Evolutionary conservation across 1,140 invertebrate genomes (phyloP), one percentile per base, ranked within the genome.

Genomic region (Centruroides vittatus): DNA sequence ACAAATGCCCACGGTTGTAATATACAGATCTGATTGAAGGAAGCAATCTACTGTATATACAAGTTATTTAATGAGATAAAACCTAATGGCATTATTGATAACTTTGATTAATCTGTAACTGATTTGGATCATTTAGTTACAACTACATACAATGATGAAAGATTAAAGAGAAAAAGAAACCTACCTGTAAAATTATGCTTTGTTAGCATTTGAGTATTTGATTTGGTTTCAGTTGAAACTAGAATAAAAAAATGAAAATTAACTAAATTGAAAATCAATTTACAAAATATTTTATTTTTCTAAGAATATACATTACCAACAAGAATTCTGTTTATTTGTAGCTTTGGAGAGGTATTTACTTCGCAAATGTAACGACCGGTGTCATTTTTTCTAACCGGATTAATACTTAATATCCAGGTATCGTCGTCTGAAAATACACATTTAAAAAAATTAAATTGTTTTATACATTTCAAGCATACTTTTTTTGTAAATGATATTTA

Each of bases 341-440:
- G 76, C 4, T 82, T 79, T 0, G 86, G 86, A 64, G 82, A 81
- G n/a, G 82, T 86, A 75, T 89, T 89, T 0, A 89, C 80, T 73
- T 89, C 86, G 67, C 88, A 90, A 63, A 84, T 80, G 69, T 90
- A 90, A 7, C 86, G 76, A 4, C 86, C 88, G 5, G 84, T 80
- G 71, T 90, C 88, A 7, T 76, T 77, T 4, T 80, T 71, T 67
- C 79, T 82, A 1, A 82, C 79, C 35, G 78, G 74, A 67, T 82
- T 83, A 67, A 90, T 86, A 50, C 84, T 80, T n/a, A 90, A 76
- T 36, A 88, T 85, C 86, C 86, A 90, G 11, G 88, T 85, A 68
- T 88, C 85, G 3, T 85, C 85, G 12, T 83, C 84, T 78, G 79
- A 75, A 47, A 69, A 64, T 54, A 63, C 59, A 48, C 2, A 23